Percentiles rank a stretch among this genome's conserved stretches.
Conservation (phyloP, 1,140 invertebrate species). For the Drepana arcuata region DNA sequence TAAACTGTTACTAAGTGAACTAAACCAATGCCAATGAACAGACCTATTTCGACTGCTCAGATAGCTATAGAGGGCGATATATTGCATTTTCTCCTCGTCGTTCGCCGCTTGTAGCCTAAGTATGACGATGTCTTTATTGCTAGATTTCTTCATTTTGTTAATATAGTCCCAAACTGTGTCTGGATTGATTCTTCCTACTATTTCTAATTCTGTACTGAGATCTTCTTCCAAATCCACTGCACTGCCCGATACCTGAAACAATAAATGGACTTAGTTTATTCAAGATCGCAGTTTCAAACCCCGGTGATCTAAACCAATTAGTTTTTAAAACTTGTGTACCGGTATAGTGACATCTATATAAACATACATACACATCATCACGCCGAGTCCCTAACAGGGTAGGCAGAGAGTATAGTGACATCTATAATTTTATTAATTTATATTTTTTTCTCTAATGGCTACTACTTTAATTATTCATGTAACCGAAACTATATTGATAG, state of each 20-base stretch:
- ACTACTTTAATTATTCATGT: too few relatives aligned
- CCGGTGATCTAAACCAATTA: neutral
- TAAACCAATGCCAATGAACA: too few relatives aligned
- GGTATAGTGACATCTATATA: too few relatives aligned
- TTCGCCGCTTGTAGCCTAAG: slow-evolving; percentile 84
- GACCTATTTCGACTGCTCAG: slow-evolving; percentile 84
- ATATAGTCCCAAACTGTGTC: slow-evolving; percentile 96
- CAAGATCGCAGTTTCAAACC: too few relatives aligned
- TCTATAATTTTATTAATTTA: too few relatives aligned
- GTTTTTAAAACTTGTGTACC: too few relatives aligned
- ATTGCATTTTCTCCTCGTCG: slow-evolving; percentile 88
- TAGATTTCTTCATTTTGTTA: slow-evolving; percentile 89
- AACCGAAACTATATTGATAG: too few relatives aligned
- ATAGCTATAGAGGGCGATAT: slow-evolving; percentile 92
- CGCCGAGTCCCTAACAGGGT: too few relatives aligned
- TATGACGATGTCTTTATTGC: slow-evolving; percentile 90
- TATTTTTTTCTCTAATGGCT: neutral
- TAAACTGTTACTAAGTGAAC: too few relatives aligned
- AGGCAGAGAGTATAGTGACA: too few relatives aligned
- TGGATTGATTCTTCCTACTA: slow-evolving; percentile 92
- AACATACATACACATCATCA: too few relatives aligned
- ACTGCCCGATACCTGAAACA: slow-evolving; percentile 75
- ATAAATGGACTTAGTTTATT: too few relatives aligned
- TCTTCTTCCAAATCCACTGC: slow-evolving; percentile 79
- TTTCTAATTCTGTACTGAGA: slow-evolving; percentile 84